Evolutionary conservation across 2,113 vertebrate species (phyloP), one percentile per base, ranked within the genome.

Genomic region (Zosterops borbonicus): DNA sequence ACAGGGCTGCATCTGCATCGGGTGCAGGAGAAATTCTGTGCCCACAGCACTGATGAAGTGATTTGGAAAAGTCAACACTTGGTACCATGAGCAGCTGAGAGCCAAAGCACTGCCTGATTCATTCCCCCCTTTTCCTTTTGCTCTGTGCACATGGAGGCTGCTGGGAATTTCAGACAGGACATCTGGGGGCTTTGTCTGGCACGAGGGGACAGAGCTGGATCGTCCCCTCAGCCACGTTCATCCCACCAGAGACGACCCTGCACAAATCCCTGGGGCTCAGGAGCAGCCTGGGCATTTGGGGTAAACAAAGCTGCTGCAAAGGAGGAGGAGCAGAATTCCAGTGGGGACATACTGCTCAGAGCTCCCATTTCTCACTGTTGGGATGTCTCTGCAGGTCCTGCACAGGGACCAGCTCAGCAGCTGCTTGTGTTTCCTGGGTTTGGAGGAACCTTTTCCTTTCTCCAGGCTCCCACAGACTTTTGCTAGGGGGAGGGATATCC

Each of bases 51-150:
- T 47, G 68, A 50, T 35, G 62, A 46, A 79, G 50, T 77, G 67
- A 31, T 64, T 92, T 47, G 58, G 64, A n/a, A 27, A 92, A 93
- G 83, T 42, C 92, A 67, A 10, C 76, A 53, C 28, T 69, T 49
- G 9, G 33, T 16, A 5, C 11, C 2, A 16, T 35, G 86, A 74
- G 21, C 59, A 35, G 65, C 62, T 46, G 59, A 74, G 90, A 83
- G 29, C 79, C 64, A 47, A 39, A 75, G 39, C 0, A 0, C 9
- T 53, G 59, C 74, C 85, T 69, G 53, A 24, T 41, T 13, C 0
- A 14, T 35, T 50, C 35, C 2, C 5, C 28, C 33, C 2, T 27
- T 28, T 8, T 33, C 27, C 59, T 28, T 47, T 31, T 23, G 24
- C 46, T 29, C 7, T 12, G 7, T 15, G 60, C 52, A 35, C 5